Conservation (phyloP, 2,113 vertebrate genomes). For the Hemicordylus capensis region DNA sequence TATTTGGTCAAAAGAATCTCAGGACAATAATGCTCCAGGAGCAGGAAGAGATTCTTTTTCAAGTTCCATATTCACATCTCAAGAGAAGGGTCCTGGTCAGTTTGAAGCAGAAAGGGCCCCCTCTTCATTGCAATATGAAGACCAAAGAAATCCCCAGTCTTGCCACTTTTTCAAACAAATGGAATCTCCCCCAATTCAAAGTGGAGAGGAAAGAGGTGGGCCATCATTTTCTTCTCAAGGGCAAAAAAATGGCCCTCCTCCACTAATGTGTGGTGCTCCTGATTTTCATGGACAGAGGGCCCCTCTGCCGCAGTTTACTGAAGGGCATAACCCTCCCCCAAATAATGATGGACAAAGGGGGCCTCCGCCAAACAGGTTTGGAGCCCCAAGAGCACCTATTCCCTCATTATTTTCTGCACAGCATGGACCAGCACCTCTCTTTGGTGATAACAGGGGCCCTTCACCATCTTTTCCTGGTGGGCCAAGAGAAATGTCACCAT, state of each 20-base stretch:
- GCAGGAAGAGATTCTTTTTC: constrained; percentile 67
- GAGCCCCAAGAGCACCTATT: constrained; percentile 80
- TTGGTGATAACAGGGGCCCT: constrained; percentile 81
- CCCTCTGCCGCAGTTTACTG: constrained; percentile 73
- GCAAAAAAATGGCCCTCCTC: constrained; percentile 46
- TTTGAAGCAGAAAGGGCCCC: constrained; percentile 62
- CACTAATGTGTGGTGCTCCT: constrained; percentile 79
- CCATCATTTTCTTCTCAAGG: constrained; percentile 65
- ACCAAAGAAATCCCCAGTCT: constrained; percentile 61
- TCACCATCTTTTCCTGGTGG: constrained; percentile 80
- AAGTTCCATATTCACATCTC: constrained; percentile 52
- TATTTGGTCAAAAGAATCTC: constrained; percentile 61
- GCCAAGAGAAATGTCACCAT: constrained; percentile 80
- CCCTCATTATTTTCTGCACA: constrained; percentile 86
- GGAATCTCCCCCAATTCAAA: constrained; percentile 25
- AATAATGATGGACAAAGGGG: constrained; percentile 80
- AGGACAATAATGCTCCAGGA: constrained; percentile 22
- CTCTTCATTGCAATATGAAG: constrained; percentile 59
- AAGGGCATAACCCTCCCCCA: constrained; percentile 65
- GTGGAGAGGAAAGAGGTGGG: constrained; percentile 66
- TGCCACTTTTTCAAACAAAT: constrained; percentile 64
- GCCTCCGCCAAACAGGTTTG: constrained; percentile 79
- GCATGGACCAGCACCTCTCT: constrained; percentile 81
- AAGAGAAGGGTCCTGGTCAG: constrained; percentile 62
- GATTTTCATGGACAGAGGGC: constrained; percentile 81